These are phyloP conservation scores for Thymelicus sylvestris DNA, from an alignment of 2,888 invertebrate species.

Conservation along the genomic window DNA sequence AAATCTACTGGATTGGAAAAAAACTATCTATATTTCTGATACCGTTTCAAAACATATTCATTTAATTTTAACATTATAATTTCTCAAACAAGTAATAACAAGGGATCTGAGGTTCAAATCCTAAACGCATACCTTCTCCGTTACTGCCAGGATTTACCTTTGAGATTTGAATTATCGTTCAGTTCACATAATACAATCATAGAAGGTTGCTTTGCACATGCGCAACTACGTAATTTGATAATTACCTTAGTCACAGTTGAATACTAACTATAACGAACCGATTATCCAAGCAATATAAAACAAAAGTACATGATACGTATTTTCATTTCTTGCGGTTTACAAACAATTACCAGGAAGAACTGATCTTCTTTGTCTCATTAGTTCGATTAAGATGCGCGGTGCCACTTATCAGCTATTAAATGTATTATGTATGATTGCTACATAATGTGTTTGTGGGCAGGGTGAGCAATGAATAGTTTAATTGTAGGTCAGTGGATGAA, in stretches of 20 bases:
- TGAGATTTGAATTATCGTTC: no score
- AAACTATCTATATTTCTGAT: no score
- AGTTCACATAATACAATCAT: no score
- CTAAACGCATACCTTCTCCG: no score
- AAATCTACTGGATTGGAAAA: no score
- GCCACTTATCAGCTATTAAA: constrained; percentile 33
- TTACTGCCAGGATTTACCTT: no score
- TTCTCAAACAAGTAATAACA: no score
- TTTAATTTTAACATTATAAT: no score
- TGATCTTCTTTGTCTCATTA: constrained; percentile 31
- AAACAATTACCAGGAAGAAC: constrained; percentile 31
- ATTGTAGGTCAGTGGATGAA: not conserved
- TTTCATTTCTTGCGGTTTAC: constrained; percentile 11
- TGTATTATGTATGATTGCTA: constrained; percentile 34
- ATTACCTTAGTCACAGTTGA: not conserved
- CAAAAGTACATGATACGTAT: not conserved
- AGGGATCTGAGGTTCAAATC: no score
- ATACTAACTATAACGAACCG: not conserved
- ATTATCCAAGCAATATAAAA: not conserved
- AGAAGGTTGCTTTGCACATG: no score
- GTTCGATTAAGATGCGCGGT: constrained; percentile 33
- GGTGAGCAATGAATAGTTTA: constrained; percentile 9
- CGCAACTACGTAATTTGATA: not conserved
- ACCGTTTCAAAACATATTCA: no score
- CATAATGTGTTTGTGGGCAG: constrained; percentile 22